These are phyloP conservation scores for Lycia hirtaria DNA, from an alignment of 2,888 invertebrate species.

Conservation along the genomic window DNA sequence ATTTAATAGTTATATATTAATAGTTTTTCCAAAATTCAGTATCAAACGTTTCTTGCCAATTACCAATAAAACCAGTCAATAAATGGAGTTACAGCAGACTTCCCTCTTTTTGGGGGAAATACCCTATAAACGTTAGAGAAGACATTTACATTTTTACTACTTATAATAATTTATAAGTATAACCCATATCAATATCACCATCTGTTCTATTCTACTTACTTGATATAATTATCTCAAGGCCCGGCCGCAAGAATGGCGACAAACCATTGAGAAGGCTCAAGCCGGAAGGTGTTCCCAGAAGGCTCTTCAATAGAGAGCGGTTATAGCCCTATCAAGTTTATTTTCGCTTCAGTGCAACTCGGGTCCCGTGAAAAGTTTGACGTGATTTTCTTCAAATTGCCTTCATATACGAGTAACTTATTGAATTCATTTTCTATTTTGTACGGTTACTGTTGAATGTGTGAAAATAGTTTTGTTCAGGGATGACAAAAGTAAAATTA, in stretches of 20 bases:
- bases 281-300: slow-evolving; percentile 12
- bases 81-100: too few relatives aligned
- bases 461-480: neutral
- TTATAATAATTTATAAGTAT: too few relatives aligned
- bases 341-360: slow-evolving; percentile 6
- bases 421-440: neutral
- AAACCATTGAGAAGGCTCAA: slow-evolving; percentile 1
- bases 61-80: too few relatives aligned
- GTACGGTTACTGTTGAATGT: neutral
- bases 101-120: too few relatives aligned
- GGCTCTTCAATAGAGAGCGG: neutral
- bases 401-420: neutral
- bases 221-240: neutral
- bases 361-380: slow-evolving; percentile 1
- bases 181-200: neutral
- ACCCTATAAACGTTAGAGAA: too few relatives aligned
- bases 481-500: too few relatives aligned
- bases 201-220: neutral
- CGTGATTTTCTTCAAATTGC: slow-evolving; percentile 3
- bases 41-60: too few relatives aligned
- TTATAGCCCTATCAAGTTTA: slow-evolving; percentile 12
- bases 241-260: neutral
- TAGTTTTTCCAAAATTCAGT: too few relatives aligned
- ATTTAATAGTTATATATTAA: too few relatives aligned
- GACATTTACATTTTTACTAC: too few relatives aligned